A percentile compares a stretch with the other conserved stretches of the same genome.
Conservation (phyloP, 2,113 vertebrate genomes). For the Zosterops lateralis region DNA sequence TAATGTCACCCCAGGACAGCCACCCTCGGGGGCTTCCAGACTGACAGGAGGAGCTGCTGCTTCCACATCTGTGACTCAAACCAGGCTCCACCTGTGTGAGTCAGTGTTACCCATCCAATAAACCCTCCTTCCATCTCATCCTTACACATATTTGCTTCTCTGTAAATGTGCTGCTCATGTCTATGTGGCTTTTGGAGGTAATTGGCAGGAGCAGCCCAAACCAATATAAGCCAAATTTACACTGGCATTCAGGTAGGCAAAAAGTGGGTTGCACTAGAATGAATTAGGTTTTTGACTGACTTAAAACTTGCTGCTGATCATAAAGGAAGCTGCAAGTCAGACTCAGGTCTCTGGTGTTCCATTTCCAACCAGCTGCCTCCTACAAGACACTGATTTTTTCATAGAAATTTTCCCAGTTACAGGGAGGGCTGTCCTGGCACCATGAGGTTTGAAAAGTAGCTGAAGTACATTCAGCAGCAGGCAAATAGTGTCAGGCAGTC, state of each 20-base stretch:
- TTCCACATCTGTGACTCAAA: neutral
- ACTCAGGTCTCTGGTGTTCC: neutral
- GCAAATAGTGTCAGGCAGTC: neutral
- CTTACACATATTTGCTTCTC: accelerated
- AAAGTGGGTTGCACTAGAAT: neutral
- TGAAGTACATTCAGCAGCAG: neutral
- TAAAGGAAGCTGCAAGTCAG: neutral
- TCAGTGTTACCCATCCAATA: neutral
- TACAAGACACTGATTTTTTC: neutral
- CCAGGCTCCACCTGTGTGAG: neutral
- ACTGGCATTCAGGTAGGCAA: neutral
- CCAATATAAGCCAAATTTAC: neutral
- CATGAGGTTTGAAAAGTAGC: neutral
- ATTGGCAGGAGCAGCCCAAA: neutral
- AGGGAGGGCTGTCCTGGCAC: neutral
- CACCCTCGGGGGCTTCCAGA: neutral
- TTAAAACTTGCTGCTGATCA: neutral
- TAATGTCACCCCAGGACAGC: too few species aligned
- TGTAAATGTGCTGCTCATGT: neutral
- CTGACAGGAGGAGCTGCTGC: neutral
- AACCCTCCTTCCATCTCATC: neutral
- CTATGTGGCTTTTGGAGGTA: neutral
- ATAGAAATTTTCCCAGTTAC: neutral
- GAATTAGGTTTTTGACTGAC: neutral
- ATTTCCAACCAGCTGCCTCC: neutral